These are phyloP conservation scores for Ptilodon capucinus DNA, from an alignment of 2,888 invertebrate species.

Conservation along the genomic window DNA sequence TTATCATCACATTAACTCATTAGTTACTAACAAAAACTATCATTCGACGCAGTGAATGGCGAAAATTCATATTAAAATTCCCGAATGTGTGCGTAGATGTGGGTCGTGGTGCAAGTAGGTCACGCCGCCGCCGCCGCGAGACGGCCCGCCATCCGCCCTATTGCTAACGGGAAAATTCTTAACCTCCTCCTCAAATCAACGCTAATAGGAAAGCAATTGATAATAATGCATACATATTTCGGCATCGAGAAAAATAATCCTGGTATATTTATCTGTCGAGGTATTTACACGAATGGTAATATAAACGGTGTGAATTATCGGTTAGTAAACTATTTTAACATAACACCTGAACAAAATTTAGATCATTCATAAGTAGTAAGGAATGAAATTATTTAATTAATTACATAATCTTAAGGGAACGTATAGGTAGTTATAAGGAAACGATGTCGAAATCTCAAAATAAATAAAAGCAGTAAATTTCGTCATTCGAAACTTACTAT, in stretches of 20 bases:
- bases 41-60: constrained; percentile 21
- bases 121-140: constrained; percentile 35
- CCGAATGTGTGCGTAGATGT: constrained; percentile 54
- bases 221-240: constrained; percentile 1
- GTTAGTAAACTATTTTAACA: too few relatives aligned
- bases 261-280: not conserved
- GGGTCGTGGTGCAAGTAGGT: constrained; percentile 67
- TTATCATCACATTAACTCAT: constrained; percentile 1
- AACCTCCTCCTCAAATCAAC: constrained; percentile 40
- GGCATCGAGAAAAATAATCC: constrained; percentile 3
- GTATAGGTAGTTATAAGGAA: too few relatives aligned
- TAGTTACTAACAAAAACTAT: constrained; percentile 12
- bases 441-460: too few relatives aligned
- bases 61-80: constrained; percentile 51
- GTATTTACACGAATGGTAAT: too few relatives aligned
- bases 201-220: constrained; percentile 20
- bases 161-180: constrained; percentile 41
- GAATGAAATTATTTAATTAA: too few relatives aligned
- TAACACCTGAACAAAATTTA: too few relatives aligned
- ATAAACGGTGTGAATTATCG: too few relatives aligned
- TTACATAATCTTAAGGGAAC: too few relatives aligned
- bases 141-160: constrained; percentile 19
- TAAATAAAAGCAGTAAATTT: too few relatives aligned
- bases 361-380: too few relatives aligned
- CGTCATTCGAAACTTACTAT: too few relatives aligned